Base-by-base conservation (phyloP, 23 tunicate genomes). In the Ascidia mentula region DNA sequence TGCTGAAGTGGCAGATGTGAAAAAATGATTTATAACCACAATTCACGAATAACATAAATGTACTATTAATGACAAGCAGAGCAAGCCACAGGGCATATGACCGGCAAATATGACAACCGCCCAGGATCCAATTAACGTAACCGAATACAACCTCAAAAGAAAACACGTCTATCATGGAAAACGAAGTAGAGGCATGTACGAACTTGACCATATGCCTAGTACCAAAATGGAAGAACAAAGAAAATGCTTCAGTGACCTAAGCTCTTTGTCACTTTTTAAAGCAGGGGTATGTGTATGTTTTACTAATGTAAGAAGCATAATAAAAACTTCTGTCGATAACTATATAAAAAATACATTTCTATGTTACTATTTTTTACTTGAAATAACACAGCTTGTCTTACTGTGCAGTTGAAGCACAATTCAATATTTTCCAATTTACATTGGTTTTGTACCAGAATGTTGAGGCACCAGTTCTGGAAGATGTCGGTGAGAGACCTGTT, bases 401-500 rank as follows among this genome's bases (percentile, higher is more conserved):
- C n/a, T n/a, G n/a, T n/a, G n/a, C n/a, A n/a, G n/a, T n/a, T n/a
- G n/a, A n/a, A n/a, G n/a, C n/a, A n/a, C n/a, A n/a, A n/a, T n/a
- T n/a, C n/a, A n/a, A n/a, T n/a, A n/a, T n/a, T n/a, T n/a, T n/a
- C n/a, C n/a, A n/a, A n/a, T n/a, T n/a, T n/a, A n/a, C n/a, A n/a
- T n/a, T n/a, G n/a, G n/a, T n/a, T n/a, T n/a, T n/a, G n/a, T n/a
- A n/a, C n/a, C n/a, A n/a, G n/a, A n/a, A n/a, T n/a, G 60, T 17
- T 20, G 40, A 61, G 18, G 69, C 30, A 45, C 60, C 73, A 20
- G 31, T 32, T 33, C 45, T 61, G 69, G 3, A 24, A 26, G 78
- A 38, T 36, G 78, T 72, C 24, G 31, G 28, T 12, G 98, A 88
- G 37, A 69, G 98, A 72, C 98, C 98, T 3, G 42, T 93, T 0